phyloP scores from a whole-genome alignment of 2,113 vertebrate genomes.

The Varanus komodoensis region DNA sequence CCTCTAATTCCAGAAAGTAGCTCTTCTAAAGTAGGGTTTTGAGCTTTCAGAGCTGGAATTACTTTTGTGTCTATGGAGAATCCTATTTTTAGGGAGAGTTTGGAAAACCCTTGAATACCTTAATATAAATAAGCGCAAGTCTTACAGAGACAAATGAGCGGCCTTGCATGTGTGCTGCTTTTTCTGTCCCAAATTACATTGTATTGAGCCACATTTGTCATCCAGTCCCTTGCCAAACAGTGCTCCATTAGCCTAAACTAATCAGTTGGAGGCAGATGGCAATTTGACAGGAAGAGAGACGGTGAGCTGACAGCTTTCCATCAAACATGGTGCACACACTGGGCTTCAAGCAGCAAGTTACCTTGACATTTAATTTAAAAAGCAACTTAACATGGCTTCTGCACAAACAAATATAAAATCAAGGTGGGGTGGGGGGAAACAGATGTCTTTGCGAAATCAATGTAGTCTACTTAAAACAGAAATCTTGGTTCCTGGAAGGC shows the following conservation, averaged over 20 bases:
- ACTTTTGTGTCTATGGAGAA: neutral
- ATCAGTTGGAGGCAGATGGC: constrained; percentile 57
- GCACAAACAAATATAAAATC: neutral
- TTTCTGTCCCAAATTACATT: constrained; percentile 4
- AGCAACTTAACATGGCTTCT: constrained; percentile 57
- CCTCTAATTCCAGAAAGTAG: neutral
- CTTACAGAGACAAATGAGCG: constrained; percentile 46
- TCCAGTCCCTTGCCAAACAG: constrained; percentile 43
- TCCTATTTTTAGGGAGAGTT: neutral
- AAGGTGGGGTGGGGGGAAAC: too few relatives aligned
- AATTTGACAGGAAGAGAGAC: constrained; percentile 63
- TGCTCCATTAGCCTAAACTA: constrained; percentile 62
- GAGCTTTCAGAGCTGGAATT: neutral
- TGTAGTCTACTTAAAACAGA: constrained; percentile 64
- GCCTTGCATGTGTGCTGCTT: constrained; percentile 14
- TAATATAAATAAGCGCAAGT: constrained; percentile 25
- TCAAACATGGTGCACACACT: constrained; percentile 56
- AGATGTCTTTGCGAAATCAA: constrained; percentile 46
- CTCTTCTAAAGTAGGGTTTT: neutral
- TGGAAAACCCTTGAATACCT: constrained; percentile 14
- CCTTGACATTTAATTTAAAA: constrained; percentile 72
- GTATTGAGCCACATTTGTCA: constrained; percentile 41
- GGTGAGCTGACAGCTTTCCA: constrained; percentile 64
- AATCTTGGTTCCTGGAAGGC: constrained; percentile 49
- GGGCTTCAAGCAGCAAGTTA: constrained; percentile 54